Conservation (phyloP, 2,888 invertebrate genomes). For the Venusia cambrica region DNA sequence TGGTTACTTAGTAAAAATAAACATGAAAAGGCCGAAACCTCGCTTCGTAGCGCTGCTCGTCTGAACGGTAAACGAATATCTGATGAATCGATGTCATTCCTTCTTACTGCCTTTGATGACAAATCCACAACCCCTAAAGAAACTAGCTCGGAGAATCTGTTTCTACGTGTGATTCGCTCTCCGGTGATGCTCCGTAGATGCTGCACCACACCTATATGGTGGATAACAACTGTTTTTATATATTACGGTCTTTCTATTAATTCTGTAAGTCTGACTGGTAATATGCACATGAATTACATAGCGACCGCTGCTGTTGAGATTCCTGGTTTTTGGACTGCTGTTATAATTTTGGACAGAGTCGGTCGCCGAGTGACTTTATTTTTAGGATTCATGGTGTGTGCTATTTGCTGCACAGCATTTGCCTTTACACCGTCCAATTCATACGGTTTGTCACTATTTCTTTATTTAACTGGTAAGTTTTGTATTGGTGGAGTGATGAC, state of each 20-base stretch:
- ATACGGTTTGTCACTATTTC: slow-evolving; percentile 47
- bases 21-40: slow-evolving; percentile 80
- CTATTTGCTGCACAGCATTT: slow-evolving; percentile 75
- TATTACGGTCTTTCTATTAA: slow-evolving; percentile 90
- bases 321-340: slow-evolving; percentile 85
- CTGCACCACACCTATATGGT: slow-evolving; percentile 86
- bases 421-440: slow-evolving; percentile 67
- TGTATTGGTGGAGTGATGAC: slow-evolving; percentile 84
- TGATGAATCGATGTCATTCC: slow-evolving; percentile 60
- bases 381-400: slow-evolving; percentile 64
- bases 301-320: slow-evolving; percentile 84
- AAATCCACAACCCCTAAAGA: slow-evolving; percentile 36
- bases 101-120: slow-evolving; percentile 52
- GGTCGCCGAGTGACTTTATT: slow-evolving; percentile 75
- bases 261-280: slow-evolving; percentile 86
- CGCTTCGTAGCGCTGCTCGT: slow-evolving; percentile 81
- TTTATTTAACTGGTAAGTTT: slow-evolving; percentile 83
- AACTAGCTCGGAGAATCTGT: slow-evolving; percentile 38
- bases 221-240: slow-evolving; percentile 89
- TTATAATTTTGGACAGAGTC: slow-evolving; percentile 81
- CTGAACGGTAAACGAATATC: slow-evolving; percentile 81
- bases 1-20: slow-evolving; percentile 88
- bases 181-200: slow-evolving; percentile 80
- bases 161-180: slow-evolving; percentile 73
- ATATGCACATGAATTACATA: slow-evolving; percentile 89